Percentiles rank a stretch among this genome's conserved stretches.
phyloP scores from a whole-genome alignment of 1,140 invertebrate genomes.

The Panagrolaimus sp. region DNA sequence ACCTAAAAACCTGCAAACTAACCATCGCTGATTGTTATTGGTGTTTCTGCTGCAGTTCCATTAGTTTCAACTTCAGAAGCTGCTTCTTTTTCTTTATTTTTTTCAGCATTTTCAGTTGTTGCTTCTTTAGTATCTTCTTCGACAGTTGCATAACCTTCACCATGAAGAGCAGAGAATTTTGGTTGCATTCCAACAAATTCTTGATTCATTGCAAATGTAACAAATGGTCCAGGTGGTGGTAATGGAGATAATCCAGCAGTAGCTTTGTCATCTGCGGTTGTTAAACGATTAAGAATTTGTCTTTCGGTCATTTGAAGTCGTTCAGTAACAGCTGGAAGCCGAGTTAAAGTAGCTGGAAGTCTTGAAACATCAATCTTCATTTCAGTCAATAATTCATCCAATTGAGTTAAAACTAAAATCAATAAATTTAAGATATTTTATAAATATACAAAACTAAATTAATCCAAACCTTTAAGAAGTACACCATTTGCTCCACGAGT shows the following conservation, averaged over 20 bases:
- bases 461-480: constrained; percentile 76
- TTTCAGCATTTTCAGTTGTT: constrained; percentile 13
- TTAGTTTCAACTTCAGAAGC: no score
- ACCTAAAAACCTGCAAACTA: background rate
- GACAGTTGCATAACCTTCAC: background rate
- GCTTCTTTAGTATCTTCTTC: constrained; percentile 10
- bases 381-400: constrained; percentile 93
- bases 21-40: background rate
- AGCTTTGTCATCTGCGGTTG: constrained; percentile 54
- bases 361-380: constrained; percentile 99
- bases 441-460: constrained; percentile 19
- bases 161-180: constrained; percentile 51
- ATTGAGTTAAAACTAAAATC: constrained; percentile 84
- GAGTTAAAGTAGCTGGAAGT: constrained; percentile 86
- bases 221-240: constrained; percentile 57
- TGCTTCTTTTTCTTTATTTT: no score
- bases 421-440: constrained; percentile 23
- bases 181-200: constrained; percentile 56
- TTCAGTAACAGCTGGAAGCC: constrained; percentile 93
- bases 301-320: constrained; percentile 88
- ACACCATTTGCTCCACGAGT: constrained; percentile 98
- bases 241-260: constrained; percentile 45
- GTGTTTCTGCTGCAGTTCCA: background rate
- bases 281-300: constrained; percentile 51
- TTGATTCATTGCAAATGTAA: constrained; percentile 44